These are phyloP conservation scores for Ascaphus truei DNA, from an alignment of 2,113 vertebrate genomes.

Conservation along the genomic window DNA sequence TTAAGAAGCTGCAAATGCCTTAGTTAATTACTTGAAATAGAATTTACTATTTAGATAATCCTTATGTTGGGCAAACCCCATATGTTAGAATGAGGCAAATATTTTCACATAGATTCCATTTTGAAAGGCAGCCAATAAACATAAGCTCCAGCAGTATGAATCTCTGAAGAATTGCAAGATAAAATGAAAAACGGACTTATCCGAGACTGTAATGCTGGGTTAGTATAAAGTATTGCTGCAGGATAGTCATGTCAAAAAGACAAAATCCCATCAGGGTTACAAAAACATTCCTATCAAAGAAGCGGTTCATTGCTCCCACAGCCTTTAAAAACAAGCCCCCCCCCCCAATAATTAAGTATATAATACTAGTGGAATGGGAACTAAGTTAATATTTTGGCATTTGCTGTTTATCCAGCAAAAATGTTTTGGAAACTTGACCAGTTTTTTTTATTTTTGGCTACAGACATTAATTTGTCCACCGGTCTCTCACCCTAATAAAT, in stretches of 20 bases:
- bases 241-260: conserved; percentile 41
- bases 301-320: conserved; percentile 45
- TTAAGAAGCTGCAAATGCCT: not conserved
- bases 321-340: conserved; percentile 43
- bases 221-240: not conserved
- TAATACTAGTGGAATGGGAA: conserved; percentile 54
- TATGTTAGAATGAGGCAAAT: not conserved
- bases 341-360: conserved; percentile 53
- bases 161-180: conserved; percentile 2
- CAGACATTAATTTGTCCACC: conserved; percentile 19
- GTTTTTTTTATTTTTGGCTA: not conserved
- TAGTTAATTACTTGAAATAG: not conserved
- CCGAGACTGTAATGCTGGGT: conserved; percentile 3
- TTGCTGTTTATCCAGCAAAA: conserved; percentile 53
- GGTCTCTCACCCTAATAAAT: conserved; percentile 1
- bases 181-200: conserved; percentile 8
- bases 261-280: conserved; percentile 53
- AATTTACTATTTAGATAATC: not conserved
- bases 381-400: conserved; percentile 39
- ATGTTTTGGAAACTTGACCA: conserved; percentile 39
- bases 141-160: not conserved
- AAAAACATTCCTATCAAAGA: conserved; percentile 59
- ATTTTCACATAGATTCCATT: conserved; percentile 12
- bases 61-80: not conserved
- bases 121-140: conserved; percentile 5